A percentile compares a stretch with the other conserved stretches of the same genome.
Evolutionary conservation across 2,113 vertebrate species (phyloP).

Genomic region (Cairina moschata): DNA sequence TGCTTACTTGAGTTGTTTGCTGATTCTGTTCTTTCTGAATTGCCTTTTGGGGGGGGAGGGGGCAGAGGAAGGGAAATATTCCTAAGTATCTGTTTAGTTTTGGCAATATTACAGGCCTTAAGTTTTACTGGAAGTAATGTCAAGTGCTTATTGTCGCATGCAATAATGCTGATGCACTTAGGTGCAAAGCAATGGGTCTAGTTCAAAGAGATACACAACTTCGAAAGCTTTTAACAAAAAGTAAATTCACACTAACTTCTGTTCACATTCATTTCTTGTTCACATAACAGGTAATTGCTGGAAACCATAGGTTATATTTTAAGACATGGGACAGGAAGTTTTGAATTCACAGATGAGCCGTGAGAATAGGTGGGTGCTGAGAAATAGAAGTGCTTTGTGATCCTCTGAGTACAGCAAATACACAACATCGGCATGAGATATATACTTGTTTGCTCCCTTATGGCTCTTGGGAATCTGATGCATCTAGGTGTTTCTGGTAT

Average conservation of each 20-base stretch:
- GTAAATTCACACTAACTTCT: background rate
- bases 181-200: background rate
- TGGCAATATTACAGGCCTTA: background rate
- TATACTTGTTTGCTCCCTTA: background rate
- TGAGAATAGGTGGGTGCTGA: background rate
- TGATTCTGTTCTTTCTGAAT: background rate
- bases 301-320: background rate
- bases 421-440: background rate
- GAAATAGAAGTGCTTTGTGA: background rate
- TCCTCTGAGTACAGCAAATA: background rate
- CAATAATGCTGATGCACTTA: background rate
- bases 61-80: constrained; percentile 24
- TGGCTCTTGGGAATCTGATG: background rate
- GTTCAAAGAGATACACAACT: background rate
- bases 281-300: background rate
- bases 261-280: background rate
- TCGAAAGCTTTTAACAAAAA: background rate
- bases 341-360: background rate
- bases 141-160: background rate
- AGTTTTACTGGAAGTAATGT: background rate
- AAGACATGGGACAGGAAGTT: background rate
- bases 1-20: constrained; percentile 1
- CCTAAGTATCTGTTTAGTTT: background rate
- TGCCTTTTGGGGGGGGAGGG: background rate
- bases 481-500: background rate